These are phyloP conservation scores for Saturnia pavonia DNA, from an alignment of 2,888 invertebrate genomes.

Conservation along the genomic window DNA sequence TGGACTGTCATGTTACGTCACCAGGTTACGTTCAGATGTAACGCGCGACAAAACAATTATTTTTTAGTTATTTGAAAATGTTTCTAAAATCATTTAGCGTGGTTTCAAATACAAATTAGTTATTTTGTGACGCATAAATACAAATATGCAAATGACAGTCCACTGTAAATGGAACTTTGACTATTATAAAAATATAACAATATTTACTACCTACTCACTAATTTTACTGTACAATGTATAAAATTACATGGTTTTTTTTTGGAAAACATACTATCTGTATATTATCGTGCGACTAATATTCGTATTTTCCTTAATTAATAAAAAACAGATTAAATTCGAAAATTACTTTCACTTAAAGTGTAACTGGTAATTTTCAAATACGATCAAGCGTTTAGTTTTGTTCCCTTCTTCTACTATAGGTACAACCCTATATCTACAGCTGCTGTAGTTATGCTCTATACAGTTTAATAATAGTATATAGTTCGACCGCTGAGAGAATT, in stretches of 20 bases:
- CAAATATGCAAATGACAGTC: neutral
- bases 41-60: too few relatives aligned
- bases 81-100: too few relatives aligned
- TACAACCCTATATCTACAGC: too few relatives aligned
- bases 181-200: neutral
- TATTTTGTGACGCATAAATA: too few relatives aligned
- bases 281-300: neutral
- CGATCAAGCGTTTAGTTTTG: neutral
- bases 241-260: too few relatives aligned
- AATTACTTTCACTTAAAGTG: neutral
- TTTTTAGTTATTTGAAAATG: too few relatives aligned
- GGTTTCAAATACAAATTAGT: too few relatives aligned
- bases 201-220: neutral
- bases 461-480: neutral
- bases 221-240: neutral
- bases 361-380: neutral
- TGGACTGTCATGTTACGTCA: neutral
- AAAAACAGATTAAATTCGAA: neutral
- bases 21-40: too few relatives aligned
- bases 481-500: too few relatives aligned
- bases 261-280: neutral
- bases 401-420: neutral
- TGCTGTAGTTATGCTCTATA: too few relatives aligned
- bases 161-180: neutral
- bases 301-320: neutral